Evolutionary conservation across 2,888 invertebrate genomes (phyloP).

Genomic region (Alloplasta piceator): DNA sequence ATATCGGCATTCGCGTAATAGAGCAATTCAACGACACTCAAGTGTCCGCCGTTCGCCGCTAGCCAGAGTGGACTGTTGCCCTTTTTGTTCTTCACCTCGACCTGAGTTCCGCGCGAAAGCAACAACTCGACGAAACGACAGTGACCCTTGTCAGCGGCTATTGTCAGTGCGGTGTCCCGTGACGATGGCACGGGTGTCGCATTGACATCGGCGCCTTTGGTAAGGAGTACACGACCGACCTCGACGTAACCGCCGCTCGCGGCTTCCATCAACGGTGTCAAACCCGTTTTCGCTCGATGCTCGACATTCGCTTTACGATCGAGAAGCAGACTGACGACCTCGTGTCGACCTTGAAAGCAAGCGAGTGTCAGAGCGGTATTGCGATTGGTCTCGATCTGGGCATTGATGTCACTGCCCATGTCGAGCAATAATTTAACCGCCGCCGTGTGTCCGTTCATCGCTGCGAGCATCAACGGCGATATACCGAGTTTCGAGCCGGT

Average conservation of each 20-base stretch:
- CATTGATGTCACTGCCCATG: slow-evolving; percentile 99
- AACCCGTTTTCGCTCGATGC: slow-evolving; percentile 99
- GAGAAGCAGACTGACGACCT: slow-evolving; percentile 97
- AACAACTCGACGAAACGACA: slow-evolving; percentile 95
- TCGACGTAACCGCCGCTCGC: slow-evolving; percentile 99
- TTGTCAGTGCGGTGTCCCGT: slow-evolving; percentile 98
- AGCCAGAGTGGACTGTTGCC: slow-evolving; percentile 99
- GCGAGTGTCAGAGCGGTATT: slow-evolving; percentile 99
- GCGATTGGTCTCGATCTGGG: slow-evolving; percentile 99
- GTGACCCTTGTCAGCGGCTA: slow-evolving; percentile 99
- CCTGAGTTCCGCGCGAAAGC: slow-evolving; percentile 92
- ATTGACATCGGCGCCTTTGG: slow-evolving; percentile 99
- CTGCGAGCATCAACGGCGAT: slow-evolving; percentile 99
- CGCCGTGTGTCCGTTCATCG: slow-evolving; percentile 99
- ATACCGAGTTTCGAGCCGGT: slow-evolving; percentile 99
- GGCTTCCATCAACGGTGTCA: slow-evolving; percentile 99
- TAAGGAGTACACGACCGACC: slow-evolving; percentile 96
- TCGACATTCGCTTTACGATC: slow-evolving; percentile 99
- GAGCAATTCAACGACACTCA: slow-evolving; percentile 97
- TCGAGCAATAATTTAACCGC: slow-evolving; percentile 97
- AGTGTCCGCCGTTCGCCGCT: slow-evolving; percentile 98
- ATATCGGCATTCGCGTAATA: slow-evolving; percentile 96
- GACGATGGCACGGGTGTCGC: slow-evolving; percentile 99
- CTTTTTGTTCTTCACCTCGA: slow-evolving; percentile 99
- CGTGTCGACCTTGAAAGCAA: slow-evolving; percentile 99